Percentiles rank a stretch among this genome's conserved stretches.
phyloP scores from a whole-genome alignment of 2,888 invertebrate genomes.

The Melinaea menophilus region DNA sequence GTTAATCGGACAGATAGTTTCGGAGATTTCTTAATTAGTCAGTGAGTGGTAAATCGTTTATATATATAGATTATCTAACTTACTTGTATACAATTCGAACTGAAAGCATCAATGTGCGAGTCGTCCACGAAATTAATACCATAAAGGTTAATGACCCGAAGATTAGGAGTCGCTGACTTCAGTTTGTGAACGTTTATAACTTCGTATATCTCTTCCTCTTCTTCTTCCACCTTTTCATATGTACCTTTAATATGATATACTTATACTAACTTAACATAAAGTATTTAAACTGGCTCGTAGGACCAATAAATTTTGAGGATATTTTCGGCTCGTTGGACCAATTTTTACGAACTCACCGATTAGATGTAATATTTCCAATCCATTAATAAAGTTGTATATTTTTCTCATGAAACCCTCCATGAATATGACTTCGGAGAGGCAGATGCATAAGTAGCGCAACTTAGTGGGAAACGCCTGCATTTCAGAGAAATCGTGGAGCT shows the following conservation, averaged over 20 bases:
- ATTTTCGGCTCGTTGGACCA: no score
- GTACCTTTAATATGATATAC: slow-evolving; percentile 80
- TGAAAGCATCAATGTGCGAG: slow-evolving; percentile 98
- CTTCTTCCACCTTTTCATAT: slow-evolving; percentile 98
- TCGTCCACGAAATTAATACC: slow-evolving; percentile 99
- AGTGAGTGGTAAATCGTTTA: no score
- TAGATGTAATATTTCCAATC: slow-evolving; percentile 96
- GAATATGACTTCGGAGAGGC: slow-evolving; percentile 99
- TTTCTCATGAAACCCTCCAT: slow-evolving; percentile 99
- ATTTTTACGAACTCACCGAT: slow-evolving; percentile 81
- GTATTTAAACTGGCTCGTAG: no score
- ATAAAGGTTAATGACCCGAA: slow-evolving; percentile 97
- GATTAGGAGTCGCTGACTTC: slow-evolving; percentile 98
- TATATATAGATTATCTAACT: background rate
- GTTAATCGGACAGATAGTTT: no score
- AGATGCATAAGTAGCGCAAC: slow-evolving; percentile 95
- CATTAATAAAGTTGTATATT: slow-evolving; percentile 99
- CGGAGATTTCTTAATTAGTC: no score
- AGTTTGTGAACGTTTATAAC: slow-evolving; percentile 99
- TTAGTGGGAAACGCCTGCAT: slow-evolving; percentile 99
- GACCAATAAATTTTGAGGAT: no score
- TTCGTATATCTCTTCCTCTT: slow-evolving; percentile 99
- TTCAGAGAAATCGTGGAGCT: slow-evolving; percentile 99
- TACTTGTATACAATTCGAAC: slow-evolving; percentile 95
- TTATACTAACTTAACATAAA: background rate